Evolutionary conservation across 2,113 vertebrate genomes (phyloP), one percentile per base, ranked within the genome.

Genomic region (Ptyas mucosa): DNA sequence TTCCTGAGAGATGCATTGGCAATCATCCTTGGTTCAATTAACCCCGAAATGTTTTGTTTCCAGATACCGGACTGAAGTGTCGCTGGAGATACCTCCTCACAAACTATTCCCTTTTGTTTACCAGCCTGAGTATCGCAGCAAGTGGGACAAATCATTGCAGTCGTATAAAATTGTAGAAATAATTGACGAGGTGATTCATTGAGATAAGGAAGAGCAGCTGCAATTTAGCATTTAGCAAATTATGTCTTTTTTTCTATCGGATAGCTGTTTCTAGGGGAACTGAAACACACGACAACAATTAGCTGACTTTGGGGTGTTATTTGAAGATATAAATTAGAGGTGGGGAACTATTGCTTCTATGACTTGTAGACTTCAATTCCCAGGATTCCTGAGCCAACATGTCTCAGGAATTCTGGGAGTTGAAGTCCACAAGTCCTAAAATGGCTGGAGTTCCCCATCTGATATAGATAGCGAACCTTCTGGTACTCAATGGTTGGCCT

Each of bases 101-200:
- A 97, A 97, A 91, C 90, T 98, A 53, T 96, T 97, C 92, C 96
- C 96, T 34, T 98, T 98, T 91, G 95, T 98, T 94, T 97, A 96
- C 92, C 95, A 95, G 69, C 96, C 96, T 89, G 96, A 96, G 87
- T 92, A 97, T 85, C 96, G 97, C 94, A 58, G 39, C 89, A 93
- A 94, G 87, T 98, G 98, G 97, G 97, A 98, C 94, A 98, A 94
- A 89, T 94, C 96, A 0, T 49, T 98, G 20, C 95, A 97, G 89
- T 91, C 89, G 0, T 97, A 96, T 88, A 94, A 88, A 43, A 55
- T 97, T n/a, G 1, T 98, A 61, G 96, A 97, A 75, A 96, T 46
- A 55, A 95, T 97, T 94, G 96, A 97, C 93, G 64, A 92, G 96
- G 97, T 97, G 96, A 96, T 94, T 53, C 0, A 0, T 85, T 92